phyloP scores from a whole-genome alignment of 2,113 vertebrate species.

The Mionectes macconnelli region DNA sequence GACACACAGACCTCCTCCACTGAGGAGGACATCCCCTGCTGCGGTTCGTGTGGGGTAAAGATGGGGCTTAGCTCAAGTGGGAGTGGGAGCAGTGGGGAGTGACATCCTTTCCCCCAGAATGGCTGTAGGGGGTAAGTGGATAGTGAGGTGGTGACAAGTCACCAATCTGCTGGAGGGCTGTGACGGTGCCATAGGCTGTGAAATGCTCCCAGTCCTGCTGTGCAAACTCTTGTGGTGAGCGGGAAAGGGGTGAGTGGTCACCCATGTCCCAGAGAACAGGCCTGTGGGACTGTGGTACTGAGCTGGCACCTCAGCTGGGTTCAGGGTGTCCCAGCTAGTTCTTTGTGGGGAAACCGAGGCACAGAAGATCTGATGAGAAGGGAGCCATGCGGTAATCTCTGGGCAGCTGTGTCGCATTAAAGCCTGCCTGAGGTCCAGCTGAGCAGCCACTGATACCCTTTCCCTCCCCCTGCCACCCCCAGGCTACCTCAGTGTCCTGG shows the following conservation, averaged over 20 bases:
- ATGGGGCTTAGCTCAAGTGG: rapidly evolving
- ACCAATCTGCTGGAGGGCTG: rapidly evolving
- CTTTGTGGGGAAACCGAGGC: not conserved
- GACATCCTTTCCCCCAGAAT: not conserved
- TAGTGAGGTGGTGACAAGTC: not conserved
- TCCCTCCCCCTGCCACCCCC: not conserved
- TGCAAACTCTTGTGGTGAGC: not conserved
- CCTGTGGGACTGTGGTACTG: not conserved
- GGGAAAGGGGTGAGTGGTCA: not conserved
- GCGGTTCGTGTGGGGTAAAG: slow-evolving; percentile 74
- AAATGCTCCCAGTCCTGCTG: not conserved
- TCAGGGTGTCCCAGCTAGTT: not conserved
- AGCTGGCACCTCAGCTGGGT: not conserved
- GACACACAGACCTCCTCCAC: slow-evolving; percentile 77
- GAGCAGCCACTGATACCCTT: not conserved
- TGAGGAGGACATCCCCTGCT: slow-evolving; percentile 86
- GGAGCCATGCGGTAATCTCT: not conserved
- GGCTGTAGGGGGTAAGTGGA: rapidly evolving
- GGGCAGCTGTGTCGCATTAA: not conserved
- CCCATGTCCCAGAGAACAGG: not conserved
- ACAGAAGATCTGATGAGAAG: not conserved
- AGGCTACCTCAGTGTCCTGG: slow-evolving; percentile 89
- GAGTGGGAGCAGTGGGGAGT: not conserved
- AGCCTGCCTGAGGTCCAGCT: rapidly evolving
- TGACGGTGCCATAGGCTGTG: not conserved